Conservation (phyloP, 2,888 invertebrate genomes). For the Neria commutata region DNA sequence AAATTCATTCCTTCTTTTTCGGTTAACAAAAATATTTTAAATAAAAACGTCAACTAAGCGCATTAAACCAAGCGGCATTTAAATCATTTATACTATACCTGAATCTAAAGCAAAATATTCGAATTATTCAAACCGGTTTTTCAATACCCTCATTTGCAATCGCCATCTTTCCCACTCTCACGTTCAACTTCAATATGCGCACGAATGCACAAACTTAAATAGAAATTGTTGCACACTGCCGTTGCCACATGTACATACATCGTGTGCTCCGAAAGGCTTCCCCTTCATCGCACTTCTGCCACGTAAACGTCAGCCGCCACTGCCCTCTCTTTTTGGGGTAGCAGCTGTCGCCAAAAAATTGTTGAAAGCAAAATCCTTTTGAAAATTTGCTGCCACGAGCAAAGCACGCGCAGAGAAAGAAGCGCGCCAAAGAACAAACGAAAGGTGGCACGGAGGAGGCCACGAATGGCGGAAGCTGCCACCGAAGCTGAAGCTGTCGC, state of each 20-base stretch:
- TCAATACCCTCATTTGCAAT: too few species aligned
- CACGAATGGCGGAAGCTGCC: too few species aligned
- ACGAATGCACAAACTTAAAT: constrained; percentile 1
- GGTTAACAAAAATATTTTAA: not conserved
- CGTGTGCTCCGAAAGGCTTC: not conserved
- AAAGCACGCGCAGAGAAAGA: not conserved
- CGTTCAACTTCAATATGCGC: not conserved
- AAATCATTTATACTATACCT: too few species aligned
- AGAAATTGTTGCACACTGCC: not conserved
- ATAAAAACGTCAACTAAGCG: too few species aligned
- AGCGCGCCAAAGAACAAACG: not conserved
- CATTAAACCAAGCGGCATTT: too few species aligned
- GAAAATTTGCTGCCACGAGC: not conserved
- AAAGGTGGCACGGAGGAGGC: too few species aligned
- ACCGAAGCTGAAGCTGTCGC: not conserved
- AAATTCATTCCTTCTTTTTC: not conserved
- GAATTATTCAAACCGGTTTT: too few species aligned
- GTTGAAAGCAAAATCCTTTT: not conserved
- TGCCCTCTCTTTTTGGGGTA: not conserved
- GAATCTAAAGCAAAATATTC: too few species aligned
- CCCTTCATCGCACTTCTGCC: too few species aligned
- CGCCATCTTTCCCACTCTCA: not conserved
- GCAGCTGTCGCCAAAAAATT: not conserved
- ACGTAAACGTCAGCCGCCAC: too few species aligned
- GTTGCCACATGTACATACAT: not conserved